Percentiles rank a stretch among this genome's conserved stretches.
These are phyloP conservation scores for Scopus umbretta DNA, from an alignment of 2,113 vertebrate genomes.

Conservation along the genomic window DNA sequence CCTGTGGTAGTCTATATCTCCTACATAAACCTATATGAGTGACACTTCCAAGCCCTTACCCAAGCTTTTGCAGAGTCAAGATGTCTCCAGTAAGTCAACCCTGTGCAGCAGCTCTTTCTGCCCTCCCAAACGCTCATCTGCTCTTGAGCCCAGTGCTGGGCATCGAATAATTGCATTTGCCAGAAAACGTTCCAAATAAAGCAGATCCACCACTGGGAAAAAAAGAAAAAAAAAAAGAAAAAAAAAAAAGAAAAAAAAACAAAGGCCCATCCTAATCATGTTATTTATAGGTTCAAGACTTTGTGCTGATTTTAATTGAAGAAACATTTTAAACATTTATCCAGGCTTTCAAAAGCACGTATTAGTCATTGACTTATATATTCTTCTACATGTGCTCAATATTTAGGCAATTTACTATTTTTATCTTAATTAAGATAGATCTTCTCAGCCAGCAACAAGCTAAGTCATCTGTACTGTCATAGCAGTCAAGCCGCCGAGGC, in stretches of 20 bases:
- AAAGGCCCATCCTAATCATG: conserved; percentile 23
- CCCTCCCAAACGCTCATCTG: not conserved
- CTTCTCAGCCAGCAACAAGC: conserved; percentile 65
- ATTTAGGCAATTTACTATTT: conserved; percentile 78
- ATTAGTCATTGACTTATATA: conserved; percentile 75
- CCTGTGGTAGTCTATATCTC: not conserved
- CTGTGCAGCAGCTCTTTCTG: not conserved
- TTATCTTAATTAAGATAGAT: conserved; percentile 75
- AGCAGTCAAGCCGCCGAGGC: conserved; percentile 31
- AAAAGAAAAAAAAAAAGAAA: fast-evolving
- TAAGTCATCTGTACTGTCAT: conserved; percentile 64
- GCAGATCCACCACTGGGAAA: not conserved
- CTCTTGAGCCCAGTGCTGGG: not conserved
- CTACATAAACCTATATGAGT: not conserved
- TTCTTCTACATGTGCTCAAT: conserved; percentile 75
- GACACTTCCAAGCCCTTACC: not conserved
- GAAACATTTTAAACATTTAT: conserved; percentile 71
- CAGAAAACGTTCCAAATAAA: not conserved
- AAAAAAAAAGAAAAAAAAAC: not conserved
- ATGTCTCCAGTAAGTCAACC: not conserved
- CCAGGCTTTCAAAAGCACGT: conserved; percentile 52
- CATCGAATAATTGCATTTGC: not conserved
- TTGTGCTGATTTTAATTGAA: conserved; percentile 66
- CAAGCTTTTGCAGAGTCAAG: not conserved
- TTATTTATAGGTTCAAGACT: conserved; percentile 68